Base-by-base conservation (phyloP, 2,888 invertebrate species). In the Andrena praecox region DNA sequence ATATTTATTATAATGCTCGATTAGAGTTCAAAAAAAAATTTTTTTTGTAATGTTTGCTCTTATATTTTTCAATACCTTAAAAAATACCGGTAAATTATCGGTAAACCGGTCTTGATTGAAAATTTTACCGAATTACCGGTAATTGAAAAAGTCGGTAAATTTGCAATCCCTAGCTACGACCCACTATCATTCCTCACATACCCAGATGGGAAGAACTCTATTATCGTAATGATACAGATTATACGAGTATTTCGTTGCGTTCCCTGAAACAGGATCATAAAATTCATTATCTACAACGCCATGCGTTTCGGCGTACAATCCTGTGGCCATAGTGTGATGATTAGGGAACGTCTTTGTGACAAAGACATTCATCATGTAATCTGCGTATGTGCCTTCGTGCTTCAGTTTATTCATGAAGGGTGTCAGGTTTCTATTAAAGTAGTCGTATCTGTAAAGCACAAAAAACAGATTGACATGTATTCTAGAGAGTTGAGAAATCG, bases 281-380 rank as follows among this genome's bases (percentile, higher is more conserved):
- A 96, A 94, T 35, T 91, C 90, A 91, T 96, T 97, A 10, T 95
- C 96, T 2, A 96, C 92, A 48, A 97, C 96, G 0, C 97, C 97
- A 93, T 97, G 97, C 20, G 94, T 94, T 92, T 96, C 96, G 0
- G 96, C 95, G 90, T 96, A 96, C 68, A 96, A 92, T 8, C 97
- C 97, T 35, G 96, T 97, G 0, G 96, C 96, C 73, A 97, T 96
- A 0, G 96, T 95, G 89, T 96, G 96, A 93, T 97, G 97, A 94
- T 97, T 97, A 0, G 97, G 96, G 90, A 96, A 96, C 0, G 97
- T 97, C 93, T 96, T 96, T 0, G 97, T 97, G 0, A 96, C 95
- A 91, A 96, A 96, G 56, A 96, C 95, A 89, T 96, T 96, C 63
- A 94, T 93, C 94, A 96, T 95, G 88, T 95, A 95, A 78, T 95